Evolutionary conservation across 53 echinoderm and acorn worm species (phyloP).

Genomic region (Luidia sarsii): DNA sequence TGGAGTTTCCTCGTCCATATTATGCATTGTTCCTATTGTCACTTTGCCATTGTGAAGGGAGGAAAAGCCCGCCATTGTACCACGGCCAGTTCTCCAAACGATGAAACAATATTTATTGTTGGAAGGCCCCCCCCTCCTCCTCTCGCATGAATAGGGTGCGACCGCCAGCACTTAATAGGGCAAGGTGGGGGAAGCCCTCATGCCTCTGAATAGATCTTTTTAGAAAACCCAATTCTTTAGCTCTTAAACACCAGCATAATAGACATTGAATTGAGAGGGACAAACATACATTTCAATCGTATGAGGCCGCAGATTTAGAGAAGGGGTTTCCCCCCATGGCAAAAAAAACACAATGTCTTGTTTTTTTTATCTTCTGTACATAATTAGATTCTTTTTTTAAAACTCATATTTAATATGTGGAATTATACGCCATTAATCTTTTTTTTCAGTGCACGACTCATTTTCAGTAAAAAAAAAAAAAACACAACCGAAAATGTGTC

Average conservation of each 20-base stretch:
- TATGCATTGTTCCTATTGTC: conserved; percentile 43
- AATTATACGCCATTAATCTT: not conserved
- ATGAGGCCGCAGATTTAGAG: not conserved
- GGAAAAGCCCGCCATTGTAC: conserved; percentile 47
- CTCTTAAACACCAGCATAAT: conserved; percentile 8
- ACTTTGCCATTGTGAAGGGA: conserved; percentile 12
- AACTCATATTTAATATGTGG: conserved; percentile 7
- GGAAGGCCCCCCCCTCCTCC: too few species aligned
- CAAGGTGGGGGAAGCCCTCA: conserved; percentile 21
- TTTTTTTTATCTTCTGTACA: conserved; percentile 26
- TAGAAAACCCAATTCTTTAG: conserved; percentile 27
- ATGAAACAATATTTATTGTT: conserved; percentile 47
- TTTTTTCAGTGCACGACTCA: conserved; percentile 27
- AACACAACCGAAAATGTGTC: conserved; percentile 29
- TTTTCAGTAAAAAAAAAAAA: too few species aligned
- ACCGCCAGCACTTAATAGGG: too few species aligned
- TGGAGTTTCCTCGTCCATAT: conserved; percentile 46
- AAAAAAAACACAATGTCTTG: conserved; percentile 8
- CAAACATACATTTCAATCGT: conserved; percentile 16
- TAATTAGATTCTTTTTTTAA: not conserved
- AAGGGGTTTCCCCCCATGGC: conserved; percentile 38
- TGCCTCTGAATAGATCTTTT: conserved; percentile 19
- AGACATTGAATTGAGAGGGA: conserved; percentile 38
- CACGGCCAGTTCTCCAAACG: conserved; percentile 11
- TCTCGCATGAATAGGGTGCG: conserved; percentile 16